Conservation (phyloP, 2,797 vertebrate species). For the Mycteria americana region DNA sequence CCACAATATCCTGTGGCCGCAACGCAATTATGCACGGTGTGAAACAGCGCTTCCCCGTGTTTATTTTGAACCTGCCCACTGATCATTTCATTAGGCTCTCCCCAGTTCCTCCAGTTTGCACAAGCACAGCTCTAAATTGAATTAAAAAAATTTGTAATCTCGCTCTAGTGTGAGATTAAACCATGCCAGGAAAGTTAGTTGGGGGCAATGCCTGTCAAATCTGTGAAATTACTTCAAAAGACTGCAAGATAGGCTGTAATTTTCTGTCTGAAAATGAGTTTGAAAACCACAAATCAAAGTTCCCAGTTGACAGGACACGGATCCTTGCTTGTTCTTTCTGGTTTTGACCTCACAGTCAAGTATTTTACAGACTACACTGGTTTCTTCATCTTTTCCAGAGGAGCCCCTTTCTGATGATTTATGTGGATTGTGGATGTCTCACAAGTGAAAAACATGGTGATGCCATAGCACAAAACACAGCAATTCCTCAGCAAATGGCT, state of each 20-base stretch:
- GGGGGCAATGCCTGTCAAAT: not conserved
- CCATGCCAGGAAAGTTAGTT: not conserved
- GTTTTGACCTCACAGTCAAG: not conserved
- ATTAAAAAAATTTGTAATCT: not conserved
- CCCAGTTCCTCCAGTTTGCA: not conserved
- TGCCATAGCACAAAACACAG: not conserved
- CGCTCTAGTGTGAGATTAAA: not conserved
- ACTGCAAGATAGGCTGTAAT: not conserved
- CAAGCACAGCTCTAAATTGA: not conserved
- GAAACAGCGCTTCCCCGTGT: not conserved
- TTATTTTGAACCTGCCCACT: not conserved
- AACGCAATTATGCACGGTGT: not conserved
- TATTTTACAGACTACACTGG: not conserved
- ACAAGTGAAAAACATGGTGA: not conserved
- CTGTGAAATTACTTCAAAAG: not conserved
- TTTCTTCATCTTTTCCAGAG: not conserved
- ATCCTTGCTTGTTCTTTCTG: not conserved
- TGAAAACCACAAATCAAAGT: slow-evolving; percentile 10
- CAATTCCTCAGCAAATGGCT: not conserved
- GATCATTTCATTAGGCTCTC: not conserved
- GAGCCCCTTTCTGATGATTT: not conserved
- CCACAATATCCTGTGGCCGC: not conserved
- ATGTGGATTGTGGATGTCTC: not conserved
- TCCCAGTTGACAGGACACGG: not conserved
- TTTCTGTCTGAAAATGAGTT: not conserved